phyloP scores from a whole-genome alignment of 1,140 invertebrate genomes.

The Phortica variegata region DNA sequence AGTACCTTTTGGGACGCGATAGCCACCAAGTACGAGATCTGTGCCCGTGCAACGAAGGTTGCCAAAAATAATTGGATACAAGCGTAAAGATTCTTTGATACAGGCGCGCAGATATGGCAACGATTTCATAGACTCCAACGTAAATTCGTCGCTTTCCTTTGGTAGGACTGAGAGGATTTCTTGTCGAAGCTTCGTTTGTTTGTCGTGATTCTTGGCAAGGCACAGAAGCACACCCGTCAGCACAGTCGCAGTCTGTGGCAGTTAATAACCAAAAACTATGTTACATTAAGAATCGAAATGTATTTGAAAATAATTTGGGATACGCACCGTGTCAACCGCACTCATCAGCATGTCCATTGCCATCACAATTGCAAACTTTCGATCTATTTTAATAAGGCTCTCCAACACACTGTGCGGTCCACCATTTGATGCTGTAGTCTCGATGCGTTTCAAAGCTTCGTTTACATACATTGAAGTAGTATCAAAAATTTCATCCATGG shows the following conservation, averaged over 20 bases:
- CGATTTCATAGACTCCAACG: slow-evolving; percentile 39
- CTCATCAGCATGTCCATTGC: slow-evolving; percentile 71
- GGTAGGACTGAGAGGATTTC: slow-evolving; percentile 56
- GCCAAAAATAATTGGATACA: slow-evolving; percentile 85
- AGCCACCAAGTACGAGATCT: slow-evolving; percentile 75
- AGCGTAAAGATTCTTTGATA: slow-evolving; percentile 66
- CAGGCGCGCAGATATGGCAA: slow-evolving; percentile 60
- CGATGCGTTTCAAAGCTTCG: slow-evolving; percentile 25
- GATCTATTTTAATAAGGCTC: slow-evolving; percentile 62
- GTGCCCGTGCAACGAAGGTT: slow-evolving; percentile 74
- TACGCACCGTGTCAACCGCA: slow-evolving; percentile 70
- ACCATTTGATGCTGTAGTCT: not conserved
- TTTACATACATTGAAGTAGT: slow-evolving; percentile 24
- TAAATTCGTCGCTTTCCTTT: slow-evolving; percentile 40
- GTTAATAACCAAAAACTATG: too few species aligned
- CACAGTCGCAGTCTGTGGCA: slow-evolving; percentile 14
- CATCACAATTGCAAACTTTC: slow-evolving; percentile 64
- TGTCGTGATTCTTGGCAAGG: slow-evolving; percentile 59
- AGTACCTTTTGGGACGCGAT: slow-evolving; percentile 75
- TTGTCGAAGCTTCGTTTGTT: slow-evolving; percentile 59
- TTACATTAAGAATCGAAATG: too few species aligned
- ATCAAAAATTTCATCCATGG: slow-evolving; percentile 36
- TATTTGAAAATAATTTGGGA: too few species aligned
- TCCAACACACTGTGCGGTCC: slow-evolving; percentile 59
- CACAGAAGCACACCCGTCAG: slow-evolving; percentile 16